Evolutionary conservation across 2,113 vertebrate species (phyloP).

Genomic region (Panthera uncia): DNA sequence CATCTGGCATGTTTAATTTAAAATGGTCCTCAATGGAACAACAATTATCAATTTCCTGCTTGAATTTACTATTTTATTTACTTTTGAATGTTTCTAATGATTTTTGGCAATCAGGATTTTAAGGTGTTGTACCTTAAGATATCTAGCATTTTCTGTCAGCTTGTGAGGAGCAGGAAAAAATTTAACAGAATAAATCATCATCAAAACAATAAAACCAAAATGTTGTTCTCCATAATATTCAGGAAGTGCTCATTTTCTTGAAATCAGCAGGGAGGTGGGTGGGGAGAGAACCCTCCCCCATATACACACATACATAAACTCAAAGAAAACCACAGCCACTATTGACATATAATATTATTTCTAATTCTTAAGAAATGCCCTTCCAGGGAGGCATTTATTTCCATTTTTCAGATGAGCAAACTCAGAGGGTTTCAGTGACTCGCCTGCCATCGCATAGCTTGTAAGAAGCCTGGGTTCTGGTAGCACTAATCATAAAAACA

Average conservation of each 20-base stretch:
- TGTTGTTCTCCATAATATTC: not conserved
- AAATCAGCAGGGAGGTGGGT: not conserved
- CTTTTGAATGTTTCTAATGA: not conserved
- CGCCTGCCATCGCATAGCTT: not conserved
- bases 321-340: not conserved
- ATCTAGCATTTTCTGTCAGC: not conserved
- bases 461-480: not conserved
- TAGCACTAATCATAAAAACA: not conserved
- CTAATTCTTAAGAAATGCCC: not conserved
- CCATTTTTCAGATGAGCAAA: not conserved
- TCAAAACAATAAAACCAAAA: constrained; percentile 14
- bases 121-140: not conserved
- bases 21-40: not conserved
- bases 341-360: not conserved
- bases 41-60: not conserved
- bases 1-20: not conserved
- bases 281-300: not conserved
- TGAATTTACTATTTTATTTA: not conserved
- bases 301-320: not conserved
- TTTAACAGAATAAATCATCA: not conserved
- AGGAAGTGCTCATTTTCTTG: not conserved
- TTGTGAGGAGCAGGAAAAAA: not conserved
- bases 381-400: not conserved
- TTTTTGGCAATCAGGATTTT: not conserved
- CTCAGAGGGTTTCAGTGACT: not conserved